phyloP scores from a whole-genome alignment of 2,797 vertebrate species.

The Sardinella longiceps region DNA sequence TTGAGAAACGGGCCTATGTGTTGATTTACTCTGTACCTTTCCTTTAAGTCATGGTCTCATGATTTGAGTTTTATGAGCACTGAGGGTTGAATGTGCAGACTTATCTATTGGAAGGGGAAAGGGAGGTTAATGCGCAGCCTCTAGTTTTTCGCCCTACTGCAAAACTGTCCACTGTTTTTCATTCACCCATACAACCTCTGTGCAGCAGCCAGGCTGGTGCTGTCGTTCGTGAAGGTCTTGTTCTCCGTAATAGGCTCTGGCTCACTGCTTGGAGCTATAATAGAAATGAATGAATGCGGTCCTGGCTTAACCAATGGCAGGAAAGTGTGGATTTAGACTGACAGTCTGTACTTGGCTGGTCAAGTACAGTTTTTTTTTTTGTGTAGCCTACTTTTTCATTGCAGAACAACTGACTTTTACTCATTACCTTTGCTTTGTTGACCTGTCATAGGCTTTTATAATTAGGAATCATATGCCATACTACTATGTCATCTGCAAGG shows the following conservation, averaged over 20 bases:
- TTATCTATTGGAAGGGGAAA: background rate
- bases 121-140: background rate
- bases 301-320: background rate
- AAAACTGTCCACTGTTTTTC: background rate
- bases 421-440: background rate
- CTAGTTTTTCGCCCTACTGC: background rate
- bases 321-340: background rate
- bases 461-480: background rate
- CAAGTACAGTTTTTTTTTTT: too few relatives aligned
- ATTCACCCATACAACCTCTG: background rate
- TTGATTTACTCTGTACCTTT: too few relatives aligned
- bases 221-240: background rate
- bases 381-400: too few relatives aligned
- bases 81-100: background rate
- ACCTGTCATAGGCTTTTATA: background rate
- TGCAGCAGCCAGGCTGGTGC: background rate
- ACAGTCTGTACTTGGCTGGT: background rate
- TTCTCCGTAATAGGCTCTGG: background rate
- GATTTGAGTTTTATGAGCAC: background rate
- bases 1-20: too few relatives aligned
- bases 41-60: too few relatives aligned
- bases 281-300: background rate
- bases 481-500: background rate
- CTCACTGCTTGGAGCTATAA: background rate
- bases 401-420: background rate